These are phyloP conservation scores for Pampus argenteus DNA, from an alignment of 2,797 vertebrate genomes.

Conservation along the genomic window DNA sequence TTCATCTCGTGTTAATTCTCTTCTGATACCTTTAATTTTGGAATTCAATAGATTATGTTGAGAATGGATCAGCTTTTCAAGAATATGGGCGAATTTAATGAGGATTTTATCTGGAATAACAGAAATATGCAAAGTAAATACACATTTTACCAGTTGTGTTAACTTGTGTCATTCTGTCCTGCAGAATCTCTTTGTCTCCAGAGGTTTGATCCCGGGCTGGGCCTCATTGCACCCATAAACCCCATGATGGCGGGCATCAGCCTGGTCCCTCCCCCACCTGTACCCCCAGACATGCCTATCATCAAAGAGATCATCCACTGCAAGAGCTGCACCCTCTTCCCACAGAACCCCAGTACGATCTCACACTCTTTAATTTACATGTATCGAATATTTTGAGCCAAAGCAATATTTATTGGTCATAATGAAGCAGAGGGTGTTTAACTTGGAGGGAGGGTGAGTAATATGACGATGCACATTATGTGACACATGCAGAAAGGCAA, in stretches of 20 bases:
- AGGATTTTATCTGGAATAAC: neutral
- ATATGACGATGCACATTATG: no score
- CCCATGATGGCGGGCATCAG: slow-evolving; percentile 95
- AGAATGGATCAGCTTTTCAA: no score
- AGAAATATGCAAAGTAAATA: neutral
- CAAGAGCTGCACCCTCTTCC: slow-evolving; percentile 95
- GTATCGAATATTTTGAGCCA: neutral
- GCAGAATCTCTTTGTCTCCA: slow-evolving; percentile 94
- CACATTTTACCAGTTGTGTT: no score
- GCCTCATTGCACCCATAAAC: slow-evolving; percentile 92
- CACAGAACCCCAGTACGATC: slow-evolving; percentile 96
- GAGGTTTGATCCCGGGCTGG: slow-evolving; percentile 91
- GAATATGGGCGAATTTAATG: no score
- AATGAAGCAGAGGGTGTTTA: no score
- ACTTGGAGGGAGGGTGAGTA: no score
- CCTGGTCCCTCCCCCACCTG: slow-evolving; percentile 88
- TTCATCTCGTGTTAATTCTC: no score
- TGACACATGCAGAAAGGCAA: no score
- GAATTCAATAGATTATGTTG: no score
- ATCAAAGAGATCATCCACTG: slow-evolving; percentile 97
- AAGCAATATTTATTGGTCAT: no score
- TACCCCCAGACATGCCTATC: slow-evolving; percentile 88
- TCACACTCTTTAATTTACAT: neutral
- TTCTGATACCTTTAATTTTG: no score
- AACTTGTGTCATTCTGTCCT: slow-evolving; percentile 22